Percentiles rank a stretch among this genome's conserved stretches.
Evolutionary conservation across 2,113 vertebrate species (phyloP).

Genomic region (Rhinopomastus cyanomelas): DNA sequence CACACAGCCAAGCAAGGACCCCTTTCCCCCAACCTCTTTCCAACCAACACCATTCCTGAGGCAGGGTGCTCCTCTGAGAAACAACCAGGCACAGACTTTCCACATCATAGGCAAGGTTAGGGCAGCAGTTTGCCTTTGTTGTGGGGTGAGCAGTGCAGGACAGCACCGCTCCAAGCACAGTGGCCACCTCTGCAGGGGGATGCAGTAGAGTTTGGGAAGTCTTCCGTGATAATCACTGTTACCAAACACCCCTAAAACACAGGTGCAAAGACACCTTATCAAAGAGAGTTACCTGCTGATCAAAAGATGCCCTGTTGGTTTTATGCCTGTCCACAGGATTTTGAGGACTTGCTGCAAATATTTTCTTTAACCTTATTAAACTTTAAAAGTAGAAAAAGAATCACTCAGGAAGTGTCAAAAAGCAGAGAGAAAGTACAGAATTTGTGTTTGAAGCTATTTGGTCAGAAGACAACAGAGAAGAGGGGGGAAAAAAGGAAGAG

Average conservation of each 20-base stretch:
- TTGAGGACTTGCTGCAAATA: background rate
- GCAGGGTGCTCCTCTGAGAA: background rate
- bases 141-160: background rate
- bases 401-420: background rate
- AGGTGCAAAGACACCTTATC: background rate
- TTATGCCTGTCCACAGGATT: background rate
- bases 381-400: background rate
- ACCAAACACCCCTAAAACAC: background rate
- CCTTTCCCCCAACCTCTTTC: background rate
- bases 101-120: background rate
- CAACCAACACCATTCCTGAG: background rate
- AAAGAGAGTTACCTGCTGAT: background rate
- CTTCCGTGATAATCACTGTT: constrained; percentile 6
- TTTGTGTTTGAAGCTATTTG: background rate
- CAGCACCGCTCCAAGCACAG: background rate
- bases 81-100: background rate
- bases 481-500: background rate
- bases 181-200: background rate
- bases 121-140: background rate
- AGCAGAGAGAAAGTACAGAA: background rate
- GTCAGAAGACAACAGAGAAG: background rate
- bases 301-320: background rate
- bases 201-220: background rate
- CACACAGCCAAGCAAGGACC: background rate
- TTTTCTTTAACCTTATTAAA: background rate